Percentiles rank a stretch among this genome's conserved stretches.
Conservation (phyloP, 2,113 vertebrate species). For the Calonectris borealis region DNA sequence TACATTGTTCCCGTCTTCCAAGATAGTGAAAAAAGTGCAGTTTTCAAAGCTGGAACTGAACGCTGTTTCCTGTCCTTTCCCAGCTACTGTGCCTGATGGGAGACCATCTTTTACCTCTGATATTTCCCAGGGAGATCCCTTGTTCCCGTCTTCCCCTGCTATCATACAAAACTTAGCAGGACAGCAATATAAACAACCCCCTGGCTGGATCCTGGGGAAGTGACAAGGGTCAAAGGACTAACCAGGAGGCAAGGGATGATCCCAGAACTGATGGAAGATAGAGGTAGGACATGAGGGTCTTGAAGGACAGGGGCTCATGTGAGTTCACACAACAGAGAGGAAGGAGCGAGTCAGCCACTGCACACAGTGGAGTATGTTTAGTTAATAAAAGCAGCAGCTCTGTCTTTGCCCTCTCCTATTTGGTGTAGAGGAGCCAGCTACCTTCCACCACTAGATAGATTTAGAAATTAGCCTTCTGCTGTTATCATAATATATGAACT, state of each 20-base stretch:
- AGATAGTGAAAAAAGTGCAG: background rate
- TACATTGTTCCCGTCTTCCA: background rate
- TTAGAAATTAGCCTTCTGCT: background rate
- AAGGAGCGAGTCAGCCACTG: background rate
- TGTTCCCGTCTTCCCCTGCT: background rate
- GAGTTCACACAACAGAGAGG: background rate
- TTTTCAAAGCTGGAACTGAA: background rate
- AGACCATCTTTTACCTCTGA: background rate
- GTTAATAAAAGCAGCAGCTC: background rate
- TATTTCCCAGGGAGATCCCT: background rate
- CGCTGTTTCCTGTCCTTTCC: background rate
- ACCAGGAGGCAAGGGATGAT: background rate
- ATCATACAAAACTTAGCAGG: background rate
- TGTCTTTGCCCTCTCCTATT: background rate
- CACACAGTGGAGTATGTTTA: background rate
- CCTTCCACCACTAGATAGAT: background rate
- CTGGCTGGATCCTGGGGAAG: background rate
- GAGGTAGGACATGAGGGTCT: background rate
- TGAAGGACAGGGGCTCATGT: background rate
- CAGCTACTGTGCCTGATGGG: background rate
- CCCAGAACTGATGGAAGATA: background rate
- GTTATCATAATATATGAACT: background rate
- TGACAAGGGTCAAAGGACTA: background rate
- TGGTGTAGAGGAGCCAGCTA: background rate
- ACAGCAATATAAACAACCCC: background rate